A percentile compares a stretch with the other conserved stretches of the same genome.
These are phyloP conservation scores for Leptopilina drosophilae DNA, from an alignment of 2,888 invertebrate genomes.

Conservation along the genomic window DNA sequence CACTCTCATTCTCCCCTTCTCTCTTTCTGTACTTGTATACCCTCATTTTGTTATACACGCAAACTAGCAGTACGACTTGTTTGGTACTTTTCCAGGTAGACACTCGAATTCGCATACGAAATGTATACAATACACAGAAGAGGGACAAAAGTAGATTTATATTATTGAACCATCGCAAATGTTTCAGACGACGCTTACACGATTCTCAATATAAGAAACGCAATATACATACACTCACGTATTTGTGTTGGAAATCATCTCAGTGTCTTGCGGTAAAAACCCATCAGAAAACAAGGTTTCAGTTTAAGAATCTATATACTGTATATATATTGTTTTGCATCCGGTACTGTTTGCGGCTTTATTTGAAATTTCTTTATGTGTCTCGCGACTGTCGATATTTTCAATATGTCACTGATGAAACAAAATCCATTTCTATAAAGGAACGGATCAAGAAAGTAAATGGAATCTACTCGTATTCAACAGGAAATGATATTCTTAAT, in stretches of 20 bases:
- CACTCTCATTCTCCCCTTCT: no score
- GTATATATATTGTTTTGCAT: not conserved
- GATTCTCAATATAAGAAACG: conserved; percentile 47
- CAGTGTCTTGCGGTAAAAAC: not conserved
- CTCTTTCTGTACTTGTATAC: not conserved
- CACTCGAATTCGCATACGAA: conserved; percentile 35
- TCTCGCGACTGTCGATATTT: conserved; percentile 21
- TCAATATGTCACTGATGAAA: not conserved
- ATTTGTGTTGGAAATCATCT: conserved; percentile 10
- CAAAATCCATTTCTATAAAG: conserved; percentile 13
- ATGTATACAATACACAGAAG: conserved; percentile 17
- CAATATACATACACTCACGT: conserved; percentile 43
- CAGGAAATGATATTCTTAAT: not conserved
- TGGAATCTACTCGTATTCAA: not conserved
- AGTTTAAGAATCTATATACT: conserved; percentile 4
- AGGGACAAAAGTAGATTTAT: conserved; percentile 46
- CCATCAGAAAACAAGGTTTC: conserved; percentile 17
- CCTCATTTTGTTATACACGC: conserved; percentile 5
- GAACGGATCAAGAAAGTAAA: not conserved
- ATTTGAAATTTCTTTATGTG: conserved; percentile 19
- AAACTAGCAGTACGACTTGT: conserved; percentile 17
- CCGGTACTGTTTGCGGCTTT: not conserved
- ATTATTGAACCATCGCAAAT: conserved; percentile 56
- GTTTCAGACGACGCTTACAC: conserved; percentile 38
- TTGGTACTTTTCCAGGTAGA: conserved; percentile 8